Evolutionary conservation across 1,140 invertebrate species (phyloP).

Genomic region (Leptinotarsa texana): DNA sequence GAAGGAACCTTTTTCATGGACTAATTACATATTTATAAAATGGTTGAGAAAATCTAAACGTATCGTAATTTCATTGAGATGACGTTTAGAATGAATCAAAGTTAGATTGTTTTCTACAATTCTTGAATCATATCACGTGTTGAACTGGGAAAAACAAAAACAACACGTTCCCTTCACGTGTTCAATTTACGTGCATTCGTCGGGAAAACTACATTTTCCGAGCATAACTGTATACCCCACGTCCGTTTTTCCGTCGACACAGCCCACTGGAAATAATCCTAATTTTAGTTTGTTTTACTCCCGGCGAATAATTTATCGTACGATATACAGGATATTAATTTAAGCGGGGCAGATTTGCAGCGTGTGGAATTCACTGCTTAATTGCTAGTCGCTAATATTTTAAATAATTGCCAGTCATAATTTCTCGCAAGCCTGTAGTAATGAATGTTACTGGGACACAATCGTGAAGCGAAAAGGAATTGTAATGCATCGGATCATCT

Average conservation of each 20-base stretch:
- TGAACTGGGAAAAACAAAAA: too few relatives aligned
- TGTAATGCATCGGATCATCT: too few relatives aligned
- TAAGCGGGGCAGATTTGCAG: slow-evolving; percentile 31
- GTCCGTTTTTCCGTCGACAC: not conserved
- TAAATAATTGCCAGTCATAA: slow-evolving; percentile 22
- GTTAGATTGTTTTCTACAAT: too few relatives aligned
- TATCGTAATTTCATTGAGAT: too few relatives aligned
- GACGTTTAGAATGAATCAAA: too few relatives aligned
- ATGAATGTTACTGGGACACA: not conserved
- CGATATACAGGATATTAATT: slow-evolving; percentile 25
- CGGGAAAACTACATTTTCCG: not conserved
- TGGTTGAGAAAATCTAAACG: not conserved
- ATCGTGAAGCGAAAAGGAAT: too few relatives aligned
- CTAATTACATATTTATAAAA: not conserved
- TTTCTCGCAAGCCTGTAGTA: not conserved
- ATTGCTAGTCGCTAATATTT: slow-evolving; percentile 39
- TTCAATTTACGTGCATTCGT: not conserved
- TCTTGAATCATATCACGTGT: too few relatives aligned
- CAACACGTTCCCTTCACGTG: too few relatives aligned
- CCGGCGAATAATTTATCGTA: slow-evolving; percentile 20
- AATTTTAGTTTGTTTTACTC: slow-evolving; percentile 30
- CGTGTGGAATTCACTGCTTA: slow-evolving; percentile 35
- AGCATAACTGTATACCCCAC: not conserved
- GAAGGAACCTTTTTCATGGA: not conserved
- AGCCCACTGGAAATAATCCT: slow-evolving; percentile 24